These are phyloP conservation scores for Paramisgurnus dabryanus DNA, from an alignment of 2,113 vertebrate species.

Conservation along the genomic window DNA sequence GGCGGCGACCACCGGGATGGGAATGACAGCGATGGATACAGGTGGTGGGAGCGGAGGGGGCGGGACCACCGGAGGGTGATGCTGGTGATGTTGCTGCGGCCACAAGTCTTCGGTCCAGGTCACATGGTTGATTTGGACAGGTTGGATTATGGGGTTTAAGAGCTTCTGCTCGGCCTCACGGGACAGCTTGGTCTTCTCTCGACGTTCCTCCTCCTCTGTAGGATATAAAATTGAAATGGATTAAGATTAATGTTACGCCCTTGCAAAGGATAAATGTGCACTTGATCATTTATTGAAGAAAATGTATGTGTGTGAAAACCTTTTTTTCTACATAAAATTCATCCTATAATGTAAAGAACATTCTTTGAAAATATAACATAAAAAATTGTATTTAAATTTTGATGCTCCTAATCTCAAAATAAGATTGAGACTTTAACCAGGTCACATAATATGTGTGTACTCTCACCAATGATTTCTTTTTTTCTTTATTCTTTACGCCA, in stretches of 20 bases:
- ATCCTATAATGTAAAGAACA: no score
- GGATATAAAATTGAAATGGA: not conserved
- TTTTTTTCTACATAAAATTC: no score
- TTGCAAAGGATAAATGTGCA: no score
- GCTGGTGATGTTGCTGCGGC: conserved; percentile 52
- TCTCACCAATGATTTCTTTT: no score
- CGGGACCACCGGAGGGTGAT: conserved; percentile 61
- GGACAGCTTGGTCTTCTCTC: conserved; percentile 74
- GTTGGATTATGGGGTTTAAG: conserved; percentile 58
- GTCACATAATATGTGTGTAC: no score
- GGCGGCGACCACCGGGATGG: conserved; percentile 83
- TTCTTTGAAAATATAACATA: no score
- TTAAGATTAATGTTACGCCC: not conserved
- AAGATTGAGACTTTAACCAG: no score
- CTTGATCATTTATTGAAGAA: no score
- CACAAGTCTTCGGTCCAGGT: conserved; percentile 63
- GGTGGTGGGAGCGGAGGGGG: conserved; percentile 72
- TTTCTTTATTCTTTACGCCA: no score
- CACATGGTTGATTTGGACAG: conserved; percentile 76
- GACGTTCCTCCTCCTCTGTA: conserved; percentile 86
- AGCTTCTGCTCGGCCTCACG: conserved; percentile 79
- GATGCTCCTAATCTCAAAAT: no score
- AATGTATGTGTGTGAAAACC: no score
- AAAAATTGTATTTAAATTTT: no score
- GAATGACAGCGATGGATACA: conserved; percentile 86